Evolutionary conservation across 1,140 invertebrate species (phyloP), one percentile per base, ranked within the genome.

Genomic region (Diplogasteroides magnus): DNA sequence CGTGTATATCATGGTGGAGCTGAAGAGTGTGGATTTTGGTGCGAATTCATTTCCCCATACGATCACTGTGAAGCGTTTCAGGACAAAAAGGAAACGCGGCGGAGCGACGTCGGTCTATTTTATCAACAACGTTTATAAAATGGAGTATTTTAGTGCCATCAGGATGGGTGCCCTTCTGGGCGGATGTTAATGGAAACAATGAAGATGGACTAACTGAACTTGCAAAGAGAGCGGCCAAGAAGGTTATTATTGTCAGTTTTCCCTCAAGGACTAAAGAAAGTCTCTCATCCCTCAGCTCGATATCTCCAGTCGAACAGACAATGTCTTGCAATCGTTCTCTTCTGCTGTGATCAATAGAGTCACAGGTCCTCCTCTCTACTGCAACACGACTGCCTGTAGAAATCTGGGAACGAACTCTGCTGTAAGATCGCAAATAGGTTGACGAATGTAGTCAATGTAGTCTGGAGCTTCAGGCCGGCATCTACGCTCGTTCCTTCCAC

Each of bases 21-120:
- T 65, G 48, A 65, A 65, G 64, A 55, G 64, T 55, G 48, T 37
- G 2, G 64, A 31, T n/a, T 65, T 73, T 64, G 73, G 73, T 76
- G 13, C 25, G 73, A 31, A 28, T n/a, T n/a, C 2, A 6, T 31
- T 60, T 3, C n/a, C 6, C 6, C 6, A 31, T 26, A 31, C 19
- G 27, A 26, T 31, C 6, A 6, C 14, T 19, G 25, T 6, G 11
- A 26, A 27, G 19, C 32, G 48, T 60, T 66, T 64, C 37, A 48
- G 37, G 37, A 48, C 37, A 48, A 48, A 19, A 6, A 11, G 37
- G 37, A 11, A 48, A 48, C 37, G 37, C 37, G 19, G 37, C 37
- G 6, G 37, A 48, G 37, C 6, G 37, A 48, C 37, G 37, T 48
- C 6, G 19, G 37, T 48, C 6, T 48, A 48, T 6, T 19, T 11